These are phyloP conservation scores for Wiebesia pumilae DNA, from an alignment of 1,140 invertebrate species.

Conservation along the genomic window DNA sequence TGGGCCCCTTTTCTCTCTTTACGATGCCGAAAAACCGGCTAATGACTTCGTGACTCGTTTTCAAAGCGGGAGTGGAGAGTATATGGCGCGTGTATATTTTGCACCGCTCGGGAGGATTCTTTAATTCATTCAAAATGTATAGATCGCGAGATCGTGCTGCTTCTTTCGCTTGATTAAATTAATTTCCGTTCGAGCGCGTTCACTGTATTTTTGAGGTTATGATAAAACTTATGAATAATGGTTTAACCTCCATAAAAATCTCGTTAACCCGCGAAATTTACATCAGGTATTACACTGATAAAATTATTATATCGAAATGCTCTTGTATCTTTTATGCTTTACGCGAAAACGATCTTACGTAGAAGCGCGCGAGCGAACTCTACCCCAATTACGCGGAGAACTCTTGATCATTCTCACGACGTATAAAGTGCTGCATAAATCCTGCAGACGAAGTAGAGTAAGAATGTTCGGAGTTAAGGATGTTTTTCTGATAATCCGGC, in stretches of 20 bases:
- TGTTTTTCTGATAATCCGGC: slow-evolving; percentile 5
- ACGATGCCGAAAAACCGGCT: slow-evolving; percentile 38
- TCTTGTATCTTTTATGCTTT: background rate
- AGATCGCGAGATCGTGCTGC: slow-evolving; percentile 29
- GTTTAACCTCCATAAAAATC: background rate
- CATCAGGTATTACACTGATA: background rate
- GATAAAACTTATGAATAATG: background rate
- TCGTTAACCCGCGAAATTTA: slow-evolving; percentile 1
- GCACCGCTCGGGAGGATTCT: slow-evolving; percentile 20
- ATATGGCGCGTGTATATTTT: slow-evolving; percentile 31
- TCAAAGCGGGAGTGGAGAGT: slow-evolving; percentile 22
- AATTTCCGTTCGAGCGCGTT: slow-evolving; percentile 14
- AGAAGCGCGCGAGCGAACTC: slow-evolving; percentile 3
- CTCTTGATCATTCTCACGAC: slow-evolving; percentile 24
- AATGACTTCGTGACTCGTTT: slow-evolving; percentile 45
- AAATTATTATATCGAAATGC: slow-evolving; percentile 6
- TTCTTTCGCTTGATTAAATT: slow-evolving; percentile 30
- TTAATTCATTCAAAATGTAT: slow-evolving; percentile 34
- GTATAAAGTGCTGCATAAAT: slow-evolving; percentile 27
- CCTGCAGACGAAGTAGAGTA: background rate
- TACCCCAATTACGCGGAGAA: slow-evolving; percentile 7
- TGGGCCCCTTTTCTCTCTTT: slow-evolving; percentile 26
- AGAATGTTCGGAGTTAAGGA: slow-evolving; percentile 8
- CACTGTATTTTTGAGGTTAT: slow-evolving; percentile 9
- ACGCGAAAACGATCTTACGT: background rate